These are phyloP conservation scores for Bujurquina vittata DNA, from an alignment of 2,113 vertebrate species.

Conservation along the genomic window DNA sequence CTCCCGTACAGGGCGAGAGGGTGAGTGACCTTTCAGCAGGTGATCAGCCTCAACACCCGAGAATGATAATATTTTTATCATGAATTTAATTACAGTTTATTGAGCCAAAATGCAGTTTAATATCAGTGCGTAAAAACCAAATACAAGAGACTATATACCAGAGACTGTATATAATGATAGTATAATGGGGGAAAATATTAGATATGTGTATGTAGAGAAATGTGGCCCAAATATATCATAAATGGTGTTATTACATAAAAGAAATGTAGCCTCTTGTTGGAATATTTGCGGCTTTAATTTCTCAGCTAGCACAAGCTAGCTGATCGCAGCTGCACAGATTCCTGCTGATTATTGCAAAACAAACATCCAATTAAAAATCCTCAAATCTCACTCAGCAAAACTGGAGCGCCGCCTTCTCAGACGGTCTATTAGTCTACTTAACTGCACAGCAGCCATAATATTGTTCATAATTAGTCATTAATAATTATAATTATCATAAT, in stretches of 20 bases:
- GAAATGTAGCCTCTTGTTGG: no score
- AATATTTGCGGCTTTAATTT: no score
- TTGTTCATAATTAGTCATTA: neutral
- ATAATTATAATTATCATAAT: no score
- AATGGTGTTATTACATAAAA: no score
- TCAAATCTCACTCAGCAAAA: neutral
- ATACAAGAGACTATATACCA: neutral
- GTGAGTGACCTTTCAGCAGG: slow-evolving; percentile 31
- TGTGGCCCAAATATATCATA: no score
- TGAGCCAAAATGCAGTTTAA: no score
- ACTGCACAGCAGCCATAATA: neutral
- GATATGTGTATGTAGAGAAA: no score
- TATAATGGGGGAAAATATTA: no score
- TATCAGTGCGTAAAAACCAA: no score
- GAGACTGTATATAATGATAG: no score
- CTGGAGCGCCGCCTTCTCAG: neutral
- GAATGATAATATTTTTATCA: neutral
- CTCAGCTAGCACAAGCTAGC: no score
- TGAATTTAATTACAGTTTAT: neutral
- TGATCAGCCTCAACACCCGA: neutral
- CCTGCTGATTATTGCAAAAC: neutral
- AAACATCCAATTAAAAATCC: neutral
- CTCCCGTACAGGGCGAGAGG: slow-evolving; percentile 21
- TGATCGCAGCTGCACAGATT: neutral
- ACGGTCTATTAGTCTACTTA: accelerated